These are phyloP conservation scores for Larimichthys polyactis DNA, from an alignment of 2,113 vertebrate genomes.

Conservation along the genomic window DNA sequence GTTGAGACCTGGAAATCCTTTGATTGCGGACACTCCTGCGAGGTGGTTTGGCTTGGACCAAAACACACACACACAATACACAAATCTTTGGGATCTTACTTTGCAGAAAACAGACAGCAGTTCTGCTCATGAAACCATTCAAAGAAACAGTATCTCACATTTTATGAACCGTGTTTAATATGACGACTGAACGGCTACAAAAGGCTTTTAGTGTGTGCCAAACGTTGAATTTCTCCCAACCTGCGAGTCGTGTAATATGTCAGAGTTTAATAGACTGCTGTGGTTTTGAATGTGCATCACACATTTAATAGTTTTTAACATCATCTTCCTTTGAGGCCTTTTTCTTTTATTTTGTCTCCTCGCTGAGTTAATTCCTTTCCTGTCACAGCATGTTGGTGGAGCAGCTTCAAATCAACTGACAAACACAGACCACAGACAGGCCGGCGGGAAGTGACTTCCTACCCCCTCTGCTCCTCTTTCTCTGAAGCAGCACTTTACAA, in stretches of 20 bases:
- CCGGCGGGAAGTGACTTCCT: slow-evolving; percentile 72
- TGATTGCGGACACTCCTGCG: slow-evolving; percentile 67
- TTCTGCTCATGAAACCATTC: slow-evolving; percentile 4
- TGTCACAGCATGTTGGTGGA: slow-evolving; percentile 77
- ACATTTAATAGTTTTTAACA: slow-evolving; percentile 62
- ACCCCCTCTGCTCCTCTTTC: slow-evolving; percentile 55
- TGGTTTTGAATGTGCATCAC: slow-evolving; percentile 34
- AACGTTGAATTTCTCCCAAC: slow-evolving; percentile 8
- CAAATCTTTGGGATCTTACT: slow-evolving; percentile 29
- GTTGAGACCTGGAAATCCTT: slow-evolving; percentile 66
- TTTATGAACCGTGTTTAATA: neutral
- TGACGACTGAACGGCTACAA: neutral
- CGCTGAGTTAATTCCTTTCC: slow-evolving; percentile 79
- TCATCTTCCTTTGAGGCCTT: slow-evolving; percentile 62
- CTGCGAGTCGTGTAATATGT: slow-evolving; percentile 9
- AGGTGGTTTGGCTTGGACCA: slow-evolving; percentile 38
- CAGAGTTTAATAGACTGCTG: slow-evolving; percentile 21
- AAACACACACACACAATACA: slow-evolving; percentile 15
- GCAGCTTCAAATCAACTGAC: slow-evolving; percentile 79
- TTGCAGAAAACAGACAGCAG: slow-evolving; percentile 11
- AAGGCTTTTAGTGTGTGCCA: neutral
- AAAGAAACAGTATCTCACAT: slow-evolving; percentile 3
- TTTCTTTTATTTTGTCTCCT: slow-evolving; percentile 63
- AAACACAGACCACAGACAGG: slow-evolving; percentile 81
- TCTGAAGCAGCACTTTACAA: slow-evolving; percentile 62